Evolutionary conservation across 1,140 invertebrate species (phyloP), one percentile per base, ranked within the genome.

Genomic region (Mylabris phalerata): DNA sequence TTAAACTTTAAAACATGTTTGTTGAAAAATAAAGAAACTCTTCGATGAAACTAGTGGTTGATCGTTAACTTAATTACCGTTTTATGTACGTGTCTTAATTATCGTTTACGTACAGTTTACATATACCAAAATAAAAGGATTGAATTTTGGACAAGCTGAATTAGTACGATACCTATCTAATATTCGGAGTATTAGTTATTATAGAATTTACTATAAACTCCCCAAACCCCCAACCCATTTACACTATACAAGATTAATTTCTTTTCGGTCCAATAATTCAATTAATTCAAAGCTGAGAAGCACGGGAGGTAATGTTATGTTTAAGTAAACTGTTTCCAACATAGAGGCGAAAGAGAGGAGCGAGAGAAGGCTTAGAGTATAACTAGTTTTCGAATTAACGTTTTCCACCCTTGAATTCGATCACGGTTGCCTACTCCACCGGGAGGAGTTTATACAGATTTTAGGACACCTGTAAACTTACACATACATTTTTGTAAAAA

Each of bases 241-340:
- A 60, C 64, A 69, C 62, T 69, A 68, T 64, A 71, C 69, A 71
- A 69, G 69, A 71, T 71, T 71, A 71, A 69, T 69, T 71, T 71
- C 69, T 71, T 71, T 71, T 68, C 69, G 67, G 67, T 71, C 63
- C 67, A 69, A 71, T 71, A 71, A 71, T 71, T 71, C 67, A 71
- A 71, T 71, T 71, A 71, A 71, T 69, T 71, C 69, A 64, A 63
- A 67, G 67, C 66, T 62, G 32, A 32, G 19, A 19, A 19, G 19
- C 19, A 55, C 61, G 50, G 50, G 44, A 59, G 66, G 64, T 60
- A 62, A 63, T 66, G 68, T 69, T 69, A 63, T 66, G 67, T 66
- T 32, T 69, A 67, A 69, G 65, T 67, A 65, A 69, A 69, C 65
- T 67, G 60, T 49, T 63, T 48, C 19, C 60, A 62, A 32, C 32